Evolutionary conservation across 2,797 vertebrate species (phyloP).

Genomic region (Catamblyrhynchus diadema): DNA sequence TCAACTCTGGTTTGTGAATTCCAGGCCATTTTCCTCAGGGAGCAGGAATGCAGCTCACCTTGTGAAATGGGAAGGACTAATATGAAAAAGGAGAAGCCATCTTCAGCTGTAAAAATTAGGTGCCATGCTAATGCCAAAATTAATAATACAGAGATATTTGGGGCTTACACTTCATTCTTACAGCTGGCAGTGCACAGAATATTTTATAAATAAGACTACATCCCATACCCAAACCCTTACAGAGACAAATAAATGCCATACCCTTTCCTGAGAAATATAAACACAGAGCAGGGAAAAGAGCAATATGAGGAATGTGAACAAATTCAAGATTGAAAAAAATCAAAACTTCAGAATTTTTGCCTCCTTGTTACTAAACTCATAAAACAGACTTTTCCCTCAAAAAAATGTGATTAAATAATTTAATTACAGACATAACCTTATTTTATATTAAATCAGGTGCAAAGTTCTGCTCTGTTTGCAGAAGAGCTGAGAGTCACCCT

Average conservation of each 20-base stretch:
- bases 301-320: not conserved
- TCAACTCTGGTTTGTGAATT: not conserved
- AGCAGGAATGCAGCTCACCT: not conserved
- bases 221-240: not conserved
- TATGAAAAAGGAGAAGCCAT: not conserved
- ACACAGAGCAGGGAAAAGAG: not conserved
- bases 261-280: not conserved
- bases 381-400: not conserved
- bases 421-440: not conserved
- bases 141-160: not conserved
- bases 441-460: not conserved
- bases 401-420: not conserved
- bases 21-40: not conserved
- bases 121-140: not conserved
- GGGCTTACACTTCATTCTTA: not conserved
- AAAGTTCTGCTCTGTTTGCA: conserved; percentile 12
- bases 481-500: conserved; percentile 1
- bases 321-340: not conserved
- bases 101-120: not conserved
- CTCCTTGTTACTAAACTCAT: not conserved
- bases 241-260: not conserved
- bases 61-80: not conserved
- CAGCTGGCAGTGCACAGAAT: not conserved
- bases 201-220: not conserved
- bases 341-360: not conserved